These are phyloP conservation scores for Pitta sordida DNA, from an alignment of 2,113 vertebrate species.

Conservation along the genomic window DNA sequence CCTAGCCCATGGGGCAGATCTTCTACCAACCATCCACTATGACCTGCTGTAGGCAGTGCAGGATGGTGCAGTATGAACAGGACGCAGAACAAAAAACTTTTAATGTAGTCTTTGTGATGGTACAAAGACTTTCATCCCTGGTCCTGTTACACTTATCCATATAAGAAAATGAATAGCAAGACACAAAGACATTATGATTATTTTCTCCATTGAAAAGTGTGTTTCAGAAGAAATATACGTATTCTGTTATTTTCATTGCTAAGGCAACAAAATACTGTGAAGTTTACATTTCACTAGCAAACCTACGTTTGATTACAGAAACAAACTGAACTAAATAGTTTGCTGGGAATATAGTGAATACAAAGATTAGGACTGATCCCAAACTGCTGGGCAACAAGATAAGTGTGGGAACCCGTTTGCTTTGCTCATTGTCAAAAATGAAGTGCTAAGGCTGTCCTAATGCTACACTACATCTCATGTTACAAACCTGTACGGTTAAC, in stretches of 20 bases:
- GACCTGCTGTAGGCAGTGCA: background rate
- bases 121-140: background rate
- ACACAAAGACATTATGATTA: background rate
- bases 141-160: background rate
- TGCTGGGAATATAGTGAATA: background rate
- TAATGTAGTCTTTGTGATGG: background rate
- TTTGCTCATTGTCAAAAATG: background rate
- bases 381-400: background rate
- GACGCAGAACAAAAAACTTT: background rate
- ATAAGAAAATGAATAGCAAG: background rate
- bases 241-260: background rate
- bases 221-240: background rate
- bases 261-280: background rate
- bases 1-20: background rate
- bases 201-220: background rate
- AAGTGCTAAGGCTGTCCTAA: background rate
- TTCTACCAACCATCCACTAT: background rate
- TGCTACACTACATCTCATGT: background rate
- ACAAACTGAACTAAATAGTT: background rate
- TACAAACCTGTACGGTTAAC: background rate
- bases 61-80: background rate
- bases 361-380: background rate
- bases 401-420: background rate
- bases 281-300: background rate
- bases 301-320: background rate